A percentile compares a stretch with the other conserved stretches of the same genome.
Conservation (phyloP, 2,113 vertebrate genomes). For the Leptobrachium leishanense region DNA sequence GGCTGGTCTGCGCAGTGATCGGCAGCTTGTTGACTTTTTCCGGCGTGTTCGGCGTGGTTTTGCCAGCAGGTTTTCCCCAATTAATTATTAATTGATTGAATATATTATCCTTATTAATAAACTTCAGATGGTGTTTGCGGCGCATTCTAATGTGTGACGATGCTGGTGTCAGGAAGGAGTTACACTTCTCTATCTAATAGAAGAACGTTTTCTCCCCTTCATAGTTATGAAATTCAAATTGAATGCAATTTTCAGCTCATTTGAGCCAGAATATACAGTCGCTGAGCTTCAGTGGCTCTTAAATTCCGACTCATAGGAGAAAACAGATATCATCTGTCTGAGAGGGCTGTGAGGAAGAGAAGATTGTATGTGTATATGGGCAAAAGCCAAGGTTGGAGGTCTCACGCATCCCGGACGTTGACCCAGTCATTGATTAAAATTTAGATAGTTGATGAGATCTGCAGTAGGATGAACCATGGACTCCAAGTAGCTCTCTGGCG, state of each 20-base stretch:
- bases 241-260: conserved; percentile 85
- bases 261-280: conserved; percentile 83
- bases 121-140: too few relatives aligned
- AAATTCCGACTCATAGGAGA: conserved; percentile 76
- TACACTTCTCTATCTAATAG: conserved; percentile 56
- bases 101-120: too few relatives aligned
- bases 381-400: conserved; percentile 58
- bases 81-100: too few relatives aligned
- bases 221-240: conserved; percentile 84
- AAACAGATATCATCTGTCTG: conserved; percentile 82
- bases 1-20: too few relatives aligned
- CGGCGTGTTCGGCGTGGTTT: too few relatives aligned
- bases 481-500: neutral
- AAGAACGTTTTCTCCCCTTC: conserved; percentile 56
- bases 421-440: conserved; percentile 66
- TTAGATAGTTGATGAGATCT: conserved; percentile 68
- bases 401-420: conserved; percentile 67
- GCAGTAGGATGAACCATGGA: conserved; percentile 47
- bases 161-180: conserved; percentile 55
- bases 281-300: conserved; percentile 80
- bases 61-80: too few relatives aligned
- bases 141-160: neutral
- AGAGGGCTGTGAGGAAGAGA: conserved; percentile 61
- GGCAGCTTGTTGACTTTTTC: too few relatives aligned
- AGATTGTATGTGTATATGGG: conserved; percentile 61